These are phyloP conservation scores for Indri indri DNA, from an alignment of 2,113 vertebrate genomes.

Conservation along the genomic window DNA sequence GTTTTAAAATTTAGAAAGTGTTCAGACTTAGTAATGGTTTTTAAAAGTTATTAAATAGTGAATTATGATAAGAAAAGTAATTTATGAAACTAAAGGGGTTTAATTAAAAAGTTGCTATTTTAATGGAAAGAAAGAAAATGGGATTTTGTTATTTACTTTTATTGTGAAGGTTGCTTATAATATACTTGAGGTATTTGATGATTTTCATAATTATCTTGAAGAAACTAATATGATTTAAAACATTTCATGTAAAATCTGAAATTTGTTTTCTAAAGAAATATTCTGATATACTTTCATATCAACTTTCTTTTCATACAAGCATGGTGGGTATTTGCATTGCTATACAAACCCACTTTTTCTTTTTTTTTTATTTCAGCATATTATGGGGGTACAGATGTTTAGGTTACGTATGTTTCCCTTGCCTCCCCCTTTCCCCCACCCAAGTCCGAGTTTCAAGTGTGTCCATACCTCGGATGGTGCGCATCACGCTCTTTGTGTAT, in stretches of 20 bases:
- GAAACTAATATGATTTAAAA: background rate
- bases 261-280: background rate
- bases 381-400: too few species aligned
- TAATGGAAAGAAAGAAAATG: constrained; percentile 17
- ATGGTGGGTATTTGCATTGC: background rate
- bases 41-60: background rate
- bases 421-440: too few species aligned
- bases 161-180: background rate
- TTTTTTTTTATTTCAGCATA: background rate
- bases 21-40: background rate
- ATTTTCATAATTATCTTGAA: background rate
- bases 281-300: background rate
- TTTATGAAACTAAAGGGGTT: background rate
- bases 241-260: background rate
- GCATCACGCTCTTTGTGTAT: too few species aligned
- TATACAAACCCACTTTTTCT: background rate
- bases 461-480: too few species aligned
- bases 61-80: constrained; percentile 13
- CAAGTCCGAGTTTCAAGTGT: too few species aligned
- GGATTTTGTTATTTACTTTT: background rate
- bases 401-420: too few species aligned
- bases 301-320: constrained; percentile 22
- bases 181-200: background rate
- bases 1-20: constrained; percentile 7
- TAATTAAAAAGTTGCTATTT: constrained; percentile 27